phyloP scores from a whole-genome alignment of 2,797 vertebrate genomes.

The Anguilla anguilla region DNA sequence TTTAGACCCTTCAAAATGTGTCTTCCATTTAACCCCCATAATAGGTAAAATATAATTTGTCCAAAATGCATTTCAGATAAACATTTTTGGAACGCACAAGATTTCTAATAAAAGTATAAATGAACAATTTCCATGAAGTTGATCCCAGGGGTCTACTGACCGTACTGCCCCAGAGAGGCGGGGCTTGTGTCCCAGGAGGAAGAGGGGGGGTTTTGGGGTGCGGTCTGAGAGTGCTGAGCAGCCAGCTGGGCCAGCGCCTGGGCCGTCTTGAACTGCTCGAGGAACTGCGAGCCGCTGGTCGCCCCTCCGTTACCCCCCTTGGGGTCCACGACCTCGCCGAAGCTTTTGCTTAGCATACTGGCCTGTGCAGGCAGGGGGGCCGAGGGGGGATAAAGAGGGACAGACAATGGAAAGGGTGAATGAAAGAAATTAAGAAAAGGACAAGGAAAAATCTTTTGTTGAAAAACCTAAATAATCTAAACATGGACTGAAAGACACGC shows the following conservation, averaged over 20 bases:
- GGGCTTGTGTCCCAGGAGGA: slow-evolving; percentile 88
- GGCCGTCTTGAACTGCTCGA: slow-evolving; percentile 98
- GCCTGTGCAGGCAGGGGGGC: slow-evolving; percentile 59
- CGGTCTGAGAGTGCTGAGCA: slow-evolving; percentile 87
- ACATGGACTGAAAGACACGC: not conserved
- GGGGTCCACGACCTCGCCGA: slow-evolving; percentile 88
- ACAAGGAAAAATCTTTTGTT: not conserved
- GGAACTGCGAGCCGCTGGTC: slow-evolving; percentile 92
- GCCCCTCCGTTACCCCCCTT: slow-evolving; percentile 86
- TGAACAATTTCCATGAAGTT: not conserved
- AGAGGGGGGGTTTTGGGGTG: slow-evolving; percentile 66
- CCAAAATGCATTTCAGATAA: not conserved
- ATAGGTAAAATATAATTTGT: not conserved
- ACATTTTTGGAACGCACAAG: not conserved
- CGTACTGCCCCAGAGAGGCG: slow-evolving; percentile 86
- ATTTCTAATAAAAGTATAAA: not conserved
- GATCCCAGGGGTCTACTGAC: slow-evolving; percentile 66
- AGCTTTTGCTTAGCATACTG: slow-evolving; percentile 92
- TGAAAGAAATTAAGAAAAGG: not conserved
- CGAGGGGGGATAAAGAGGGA: no score
- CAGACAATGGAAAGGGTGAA: not conserved
- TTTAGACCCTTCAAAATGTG: not conserved
- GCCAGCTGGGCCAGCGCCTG: slow-evolving; percentile 95
- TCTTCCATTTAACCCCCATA: not conserved
- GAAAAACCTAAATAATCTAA: not conserved